Conservation (phyloP, 2,797 vertebrate genomes). For the Coendou prehensilis region DNA sequence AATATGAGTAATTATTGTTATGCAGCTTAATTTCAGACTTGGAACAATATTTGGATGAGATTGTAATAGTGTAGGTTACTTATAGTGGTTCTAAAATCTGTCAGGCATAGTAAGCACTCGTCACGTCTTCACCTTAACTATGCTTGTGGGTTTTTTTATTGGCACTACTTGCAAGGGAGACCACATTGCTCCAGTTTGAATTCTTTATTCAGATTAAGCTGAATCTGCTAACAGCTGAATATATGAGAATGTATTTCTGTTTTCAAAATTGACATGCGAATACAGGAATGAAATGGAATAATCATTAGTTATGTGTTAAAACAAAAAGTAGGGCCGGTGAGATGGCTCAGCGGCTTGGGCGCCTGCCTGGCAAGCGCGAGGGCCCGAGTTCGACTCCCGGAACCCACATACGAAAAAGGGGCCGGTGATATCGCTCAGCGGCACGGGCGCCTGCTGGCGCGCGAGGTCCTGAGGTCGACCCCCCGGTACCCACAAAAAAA, state of each 20-base stretch:
- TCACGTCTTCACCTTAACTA: background rate
- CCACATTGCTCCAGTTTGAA: background rate
- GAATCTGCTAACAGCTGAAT: background rate
- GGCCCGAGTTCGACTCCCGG: too few relatives aligned
- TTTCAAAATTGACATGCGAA: background rate
- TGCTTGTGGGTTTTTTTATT: background rate
- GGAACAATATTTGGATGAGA: background rate
- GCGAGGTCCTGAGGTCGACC: too few relatives aligned
- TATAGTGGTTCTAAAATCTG: background rate
- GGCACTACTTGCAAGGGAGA: background rate
- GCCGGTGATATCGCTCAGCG: too few relatives aligned
- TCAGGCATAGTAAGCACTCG: background rate
- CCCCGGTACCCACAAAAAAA: too few relatives aligned
- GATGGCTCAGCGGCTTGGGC: too few relatives aligned
- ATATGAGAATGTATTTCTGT: background rate
- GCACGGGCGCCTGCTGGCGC: too few relatives aligned
- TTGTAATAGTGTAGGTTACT: background rate
- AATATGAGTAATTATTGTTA: background rate
- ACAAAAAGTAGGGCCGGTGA: too few relatives aligned
- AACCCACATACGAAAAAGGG: too few relatives aligned
- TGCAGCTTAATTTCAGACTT: background rate
- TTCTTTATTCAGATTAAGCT: background rate
- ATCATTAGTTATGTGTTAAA: background rate
- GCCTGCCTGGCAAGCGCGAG: too few relatives aligned
- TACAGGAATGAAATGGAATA: background rate